Evolutionary conservation across 2,888 invertebrate species (phyloP).

Genomic region (Endotricha flammealis): DNA sequence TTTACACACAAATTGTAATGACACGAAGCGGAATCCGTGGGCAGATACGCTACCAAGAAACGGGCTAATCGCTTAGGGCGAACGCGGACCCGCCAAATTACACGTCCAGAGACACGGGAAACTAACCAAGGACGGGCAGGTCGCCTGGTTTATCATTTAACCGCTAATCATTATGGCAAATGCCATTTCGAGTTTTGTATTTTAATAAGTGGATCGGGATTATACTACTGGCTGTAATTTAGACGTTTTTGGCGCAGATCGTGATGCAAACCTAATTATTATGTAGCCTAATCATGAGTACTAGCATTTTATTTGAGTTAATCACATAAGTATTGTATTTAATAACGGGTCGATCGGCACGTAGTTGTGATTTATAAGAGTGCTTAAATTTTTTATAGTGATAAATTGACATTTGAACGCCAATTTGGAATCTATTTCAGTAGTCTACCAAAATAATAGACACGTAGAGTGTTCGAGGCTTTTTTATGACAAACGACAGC

Average conservation of each 20-base stretch:
- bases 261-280: slow-evolving; percentile 34
- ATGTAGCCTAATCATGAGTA: slow-evolving; percentile 10
- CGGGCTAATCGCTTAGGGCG: slow-evolving; percentile 69
- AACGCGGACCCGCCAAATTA: slow-evolving; percentile 62
- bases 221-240: slow-evolving; percentile 59
- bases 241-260: slow-evolving; percentile 41
- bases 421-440: no score
- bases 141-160: slow-evolving; percentile 72
- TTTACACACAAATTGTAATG: slow-evolving; percentile 51
- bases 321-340: no score
- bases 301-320: not conserved
- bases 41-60: slow-evolving; percentile 74
- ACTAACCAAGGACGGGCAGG: slow-evolving; percentile 71
- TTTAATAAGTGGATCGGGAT: slow-evolving; percentile 64
- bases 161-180: slow-evolving; percentile 70
- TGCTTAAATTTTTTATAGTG: no score
- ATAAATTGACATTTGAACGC: no score
- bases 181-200: slow-evolving; percentile 70
- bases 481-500: no score
- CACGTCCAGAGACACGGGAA: slow-evolving; percentile 73
- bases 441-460: no score
- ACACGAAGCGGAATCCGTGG: slow-evolving; percentile 56
- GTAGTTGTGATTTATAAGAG: no score
- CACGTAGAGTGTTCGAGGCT: no score
- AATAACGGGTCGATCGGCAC: no score